Percentiles rank a stretch among this genome's conserved stretches.
phyloP scores from a whole-genome alignment of 1,140 invertebrate genomes.

The Cardiocondyla obscurior region DNA sequence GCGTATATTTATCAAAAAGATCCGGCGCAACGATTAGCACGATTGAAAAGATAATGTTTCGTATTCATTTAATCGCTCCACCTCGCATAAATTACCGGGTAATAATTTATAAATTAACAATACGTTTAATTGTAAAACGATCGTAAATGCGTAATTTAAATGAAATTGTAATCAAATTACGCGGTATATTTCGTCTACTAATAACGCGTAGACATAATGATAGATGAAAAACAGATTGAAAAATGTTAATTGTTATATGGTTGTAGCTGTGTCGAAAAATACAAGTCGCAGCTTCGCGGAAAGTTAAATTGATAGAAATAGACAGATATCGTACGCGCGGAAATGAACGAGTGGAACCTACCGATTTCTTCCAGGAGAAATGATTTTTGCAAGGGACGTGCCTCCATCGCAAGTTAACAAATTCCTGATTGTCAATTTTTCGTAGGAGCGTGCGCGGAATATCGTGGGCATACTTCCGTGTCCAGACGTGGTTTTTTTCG shows the following conservation, averaged over 20 bases:
- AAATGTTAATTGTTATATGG: background rate
- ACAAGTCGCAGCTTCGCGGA: background rate
- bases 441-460: conserved; percentile 58
- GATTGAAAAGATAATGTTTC: background rate
- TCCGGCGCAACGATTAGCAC: background rate
- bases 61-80: background rate
- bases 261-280: background rate
- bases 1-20: background rate
- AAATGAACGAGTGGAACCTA: background rate
- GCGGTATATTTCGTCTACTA: background rate
- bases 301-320: background rate
- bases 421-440: conserved; percentile 67
- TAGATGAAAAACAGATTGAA: background rate
- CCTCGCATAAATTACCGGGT: background rate
- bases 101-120: background rate
- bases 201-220: background rate
- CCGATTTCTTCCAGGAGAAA: background rate
- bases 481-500: conserved; percentile 54
- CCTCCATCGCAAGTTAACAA: conserved; percentile 53
- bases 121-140: no score
- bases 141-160: background rate
- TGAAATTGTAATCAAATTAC: background rate
- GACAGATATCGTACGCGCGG: background rate
- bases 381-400: conserved; percentile 24
- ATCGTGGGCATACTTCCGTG: conserved; percentile 60